These are phyloP conservation scores for Pitangus sulphuratus DNA, from an alignment of 2,797 vertebrate genomes.

Conservation along the genomic window DNA sequence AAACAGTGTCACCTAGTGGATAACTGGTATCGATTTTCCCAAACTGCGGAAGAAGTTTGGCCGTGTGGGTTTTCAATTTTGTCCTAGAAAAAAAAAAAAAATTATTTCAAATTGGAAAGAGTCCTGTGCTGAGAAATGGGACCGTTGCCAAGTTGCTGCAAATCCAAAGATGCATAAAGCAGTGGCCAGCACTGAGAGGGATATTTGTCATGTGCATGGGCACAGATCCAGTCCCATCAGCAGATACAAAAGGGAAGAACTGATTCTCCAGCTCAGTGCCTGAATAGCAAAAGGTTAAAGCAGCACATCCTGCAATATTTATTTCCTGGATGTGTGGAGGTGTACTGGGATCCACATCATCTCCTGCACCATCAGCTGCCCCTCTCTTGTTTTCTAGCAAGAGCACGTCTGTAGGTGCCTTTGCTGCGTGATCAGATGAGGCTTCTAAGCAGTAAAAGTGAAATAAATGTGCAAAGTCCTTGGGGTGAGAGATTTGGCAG, in stretches of 20 bases:
- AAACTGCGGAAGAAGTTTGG: neutral
- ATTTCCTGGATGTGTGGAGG: neutral
- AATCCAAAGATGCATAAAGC: neutral
- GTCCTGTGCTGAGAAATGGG: neutral
- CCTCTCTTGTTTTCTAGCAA: neutral
- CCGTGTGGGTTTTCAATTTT: neutral
- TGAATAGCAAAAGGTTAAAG: neutral
- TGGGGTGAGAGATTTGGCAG: neutral
- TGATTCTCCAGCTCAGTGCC: neutral
- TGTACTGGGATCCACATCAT: neutral
- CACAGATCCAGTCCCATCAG: neutral
- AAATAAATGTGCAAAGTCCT: neutral
- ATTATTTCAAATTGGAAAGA: neutral
- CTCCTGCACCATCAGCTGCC: neutral
- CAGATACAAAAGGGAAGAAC: neutral
- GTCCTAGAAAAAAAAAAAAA: neutral
- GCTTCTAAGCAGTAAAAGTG: neutral
- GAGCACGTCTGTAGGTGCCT: neutral
- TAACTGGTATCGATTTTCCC: neutral
- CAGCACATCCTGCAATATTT: neutral
- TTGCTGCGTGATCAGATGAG: neutral
- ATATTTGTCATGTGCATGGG: neutral
- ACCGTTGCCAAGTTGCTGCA: neutral
- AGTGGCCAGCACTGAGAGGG: neutral
- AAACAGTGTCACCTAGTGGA: slow-evolving; percentile 83